Conservation (phyloP, 2,113 vertebrate species). For the Pyrgilauda ruficollis region DNA sequence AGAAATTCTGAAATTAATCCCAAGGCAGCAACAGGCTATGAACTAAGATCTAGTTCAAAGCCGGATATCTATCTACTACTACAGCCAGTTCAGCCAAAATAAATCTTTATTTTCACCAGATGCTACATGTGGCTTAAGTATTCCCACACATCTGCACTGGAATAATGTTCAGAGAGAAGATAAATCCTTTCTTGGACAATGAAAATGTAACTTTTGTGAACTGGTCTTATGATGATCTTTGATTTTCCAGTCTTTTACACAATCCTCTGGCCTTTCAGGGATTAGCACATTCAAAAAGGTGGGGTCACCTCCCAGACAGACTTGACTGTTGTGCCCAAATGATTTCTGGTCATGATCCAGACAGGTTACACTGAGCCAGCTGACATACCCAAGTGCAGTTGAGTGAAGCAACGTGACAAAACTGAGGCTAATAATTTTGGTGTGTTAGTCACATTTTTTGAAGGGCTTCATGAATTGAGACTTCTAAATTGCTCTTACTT, state of each 20-base stretch:
- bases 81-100: slow-evolving; percentile 47
- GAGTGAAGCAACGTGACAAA: background rate
- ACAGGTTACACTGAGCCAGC: background rate
- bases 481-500: background rate
- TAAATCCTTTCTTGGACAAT: background rate
- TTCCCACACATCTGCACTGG: slow-evolving; percentile 43
- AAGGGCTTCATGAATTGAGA: background rate
- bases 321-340: background rate
- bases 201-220: background rate
- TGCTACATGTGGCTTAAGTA: slow-evolving; percentile 46
- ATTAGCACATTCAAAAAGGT: slow-evolving; percentile 13
- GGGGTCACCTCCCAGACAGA: background rate
- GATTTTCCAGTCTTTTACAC: slow-evolving; percentile 2
- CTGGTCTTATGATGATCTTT: background rate
- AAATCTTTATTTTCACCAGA: slow-evolving; percentile 65
- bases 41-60: slow-evolving; percentile 67
- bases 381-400: background rate
- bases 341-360: background rate
- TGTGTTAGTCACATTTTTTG: background rate
- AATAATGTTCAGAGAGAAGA: slow-evolving; percentile 35
- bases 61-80: slow-evolving; percentile 22
- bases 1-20: slow-evolving; percentile 62
- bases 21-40: slow-evolving; percentile 46
- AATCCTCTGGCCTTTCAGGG: background rate
- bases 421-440: background rate